phyloP scores from a whole-genome alignment of 2,888 invertebrate genomes.

The Cerastis leucographa region DNA sequence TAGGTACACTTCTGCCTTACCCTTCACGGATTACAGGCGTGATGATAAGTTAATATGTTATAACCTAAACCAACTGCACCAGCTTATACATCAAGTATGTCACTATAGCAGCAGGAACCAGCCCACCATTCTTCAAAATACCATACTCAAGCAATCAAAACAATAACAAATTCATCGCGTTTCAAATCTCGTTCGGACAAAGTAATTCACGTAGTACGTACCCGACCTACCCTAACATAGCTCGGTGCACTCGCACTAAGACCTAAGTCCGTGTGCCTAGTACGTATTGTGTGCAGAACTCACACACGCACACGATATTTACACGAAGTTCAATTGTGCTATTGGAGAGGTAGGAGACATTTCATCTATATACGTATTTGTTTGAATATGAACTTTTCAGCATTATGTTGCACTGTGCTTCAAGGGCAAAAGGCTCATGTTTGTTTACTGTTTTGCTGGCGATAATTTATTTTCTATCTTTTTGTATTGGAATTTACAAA shows the following conservation, averaged over 20 bases:
- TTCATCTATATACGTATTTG: constrained; percentile 36
- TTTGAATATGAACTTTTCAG: constrained; percentile 62
- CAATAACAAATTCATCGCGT: constrained; percentile 52
- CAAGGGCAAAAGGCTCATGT: constrained; percentile 53
- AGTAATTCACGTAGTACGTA: constrained; percentile 60
- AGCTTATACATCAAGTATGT: constrained; percentile 2
- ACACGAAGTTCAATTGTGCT: constrained; percentile 80
- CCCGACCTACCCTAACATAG: constrained; percentile 79
- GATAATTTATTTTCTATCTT: constrained; percentile 2
- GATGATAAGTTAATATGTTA: background rate
- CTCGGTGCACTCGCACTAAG: constrained; percentile 74
- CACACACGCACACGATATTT: constrained; percentile 69
- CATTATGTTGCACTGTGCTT: constrained; percentile 43
- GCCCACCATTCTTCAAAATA: constrained; percentile 18
- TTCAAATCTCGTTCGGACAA: constrained; percentile 47
- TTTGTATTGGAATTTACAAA: background rate
- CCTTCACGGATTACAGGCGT: background rate
- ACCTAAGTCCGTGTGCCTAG: constrained; percentile 72
- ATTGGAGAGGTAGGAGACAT: constrained; percentile 69
- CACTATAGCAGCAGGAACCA: constrained; percentile 9
- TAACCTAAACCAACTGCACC: background rate
- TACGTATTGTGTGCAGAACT: constrained; percentile 57
- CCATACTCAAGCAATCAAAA: constrained; percentile 38
- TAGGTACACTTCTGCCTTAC: background rate
- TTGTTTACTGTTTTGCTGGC: constrained; percentile 18